These are phyloP conservation scores for Philereme vetulata DNA, from an alignment of 2,888 invertebrate species.

Conservation along the genomic window DNA sequence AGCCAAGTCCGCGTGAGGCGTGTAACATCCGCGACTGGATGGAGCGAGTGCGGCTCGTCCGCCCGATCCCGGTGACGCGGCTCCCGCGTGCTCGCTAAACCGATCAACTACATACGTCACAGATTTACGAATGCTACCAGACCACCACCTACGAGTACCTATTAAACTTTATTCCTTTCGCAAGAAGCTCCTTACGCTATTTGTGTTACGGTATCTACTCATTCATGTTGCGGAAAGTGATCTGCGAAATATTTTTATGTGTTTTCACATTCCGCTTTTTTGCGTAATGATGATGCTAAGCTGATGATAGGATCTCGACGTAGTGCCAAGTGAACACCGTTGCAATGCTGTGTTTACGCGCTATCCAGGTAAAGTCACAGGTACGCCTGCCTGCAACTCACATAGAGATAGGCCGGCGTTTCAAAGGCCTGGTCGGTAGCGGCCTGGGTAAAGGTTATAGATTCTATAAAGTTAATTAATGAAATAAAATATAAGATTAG, in stretches of 20 bases:
- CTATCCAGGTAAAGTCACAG: neutral
- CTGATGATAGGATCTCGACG: neutral
- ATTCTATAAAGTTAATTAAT: too few species aligned
- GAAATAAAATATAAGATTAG: too few species aligned
- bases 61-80: slow-evolving; percentile 41
- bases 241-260: slow-evolving; percentile 42
- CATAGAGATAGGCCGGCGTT: too few species aligned
- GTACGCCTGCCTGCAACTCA: too few species aligned
- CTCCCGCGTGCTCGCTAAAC: slow-evolving; percentile 58
- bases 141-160: slow-evolving; percentile 38
- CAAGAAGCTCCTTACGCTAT: slow-evolving; percentile 48
- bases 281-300: neutral
- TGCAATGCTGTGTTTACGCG: neutral
- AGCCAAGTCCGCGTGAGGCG: slow-evolving; percentile 53
- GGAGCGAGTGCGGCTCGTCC: slow-evolving; percentile 46
- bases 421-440: too few species aligned
- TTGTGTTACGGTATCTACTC: slow-evolving; percentile 42
- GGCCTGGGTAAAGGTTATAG: too few species aligned
- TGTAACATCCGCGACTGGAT: slow-evolving; percentile 62
- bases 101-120: slow-evolving; percentile 72
- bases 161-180: slow-evolving; percentile 55
- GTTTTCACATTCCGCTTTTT: slow-evolving; percentile 29
- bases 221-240: slow-evolving; percentile 47
- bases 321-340: neutral
- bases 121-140: slow-evolving; percentile 60